Percentiles rank a stretch among this genome's conserved stretches.
phyloP scores from a whole-genome alignment of 1,140 invertebrate species.

The Drosophila pectinifera region DNA sequence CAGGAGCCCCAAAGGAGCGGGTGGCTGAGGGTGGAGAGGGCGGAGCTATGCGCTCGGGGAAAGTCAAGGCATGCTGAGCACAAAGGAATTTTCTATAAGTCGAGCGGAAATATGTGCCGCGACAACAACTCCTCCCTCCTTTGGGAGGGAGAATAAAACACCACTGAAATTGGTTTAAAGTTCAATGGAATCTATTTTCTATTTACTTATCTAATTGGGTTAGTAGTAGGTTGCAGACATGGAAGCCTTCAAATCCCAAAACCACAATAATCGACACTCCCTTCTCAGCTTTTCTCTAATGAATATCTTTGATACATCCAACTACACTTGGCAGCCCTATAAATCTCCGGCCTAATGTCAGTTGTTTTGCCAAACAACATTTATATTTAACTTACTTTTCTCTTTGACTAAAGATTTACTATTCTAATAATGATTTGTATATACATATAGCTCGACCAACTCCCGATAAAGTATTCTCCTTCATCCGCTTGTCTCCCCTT shows the following conservation, averaged over 20 bases:
- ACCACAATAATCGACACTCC: too few relatives aligned
- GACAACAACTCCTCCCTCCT: not conserved
- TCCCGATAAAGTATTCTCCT: slow-evolving; percentile 15
- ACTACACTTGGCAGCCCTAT: too few relatives aligned
- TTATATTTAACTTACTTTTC: not conserved
- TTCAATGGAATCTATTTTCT: too few relatives aligned
- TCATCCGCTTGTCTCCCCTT: not conserved
- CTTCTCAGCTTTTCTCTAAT: too few relatives aligned
- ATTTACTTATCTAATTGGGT: not conserved
- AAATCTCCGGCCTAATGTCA: too few relatives aligned
- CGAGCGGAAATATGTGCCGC: slow-evolving; percentile 22
- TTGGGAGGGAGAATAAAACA: too few relatives aligned
- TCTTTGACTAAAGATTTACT: too few relatives aligned
- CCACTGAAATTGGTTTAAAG: too few relatives aligned
- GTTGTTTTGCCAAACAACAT: not conserved
- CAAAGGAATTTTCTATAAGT: slow-evolving; percentile 62
- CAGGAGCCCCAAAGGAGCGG: not conserved
- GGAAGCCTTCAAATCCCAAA: too few relatives aligned
- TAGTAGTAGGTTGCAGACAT: not conserved
- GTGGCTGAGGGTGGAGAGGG: not conserved
- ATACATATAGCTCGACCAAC: too few relatives aligned
- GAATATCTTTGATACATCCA: too few relatives aligned
- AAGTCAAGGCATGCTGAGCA: slow-evolving; percentile 47
- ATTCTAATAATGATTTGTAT: too few relatives aligned
- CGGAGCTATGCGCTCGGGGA: slow-evolving; percentile 14